These are phyloP conservation scores for Ariopsis seemanni DNA, from an alignment of 2,113 vertebrate species.

Conservation along the genomic window DNA sequence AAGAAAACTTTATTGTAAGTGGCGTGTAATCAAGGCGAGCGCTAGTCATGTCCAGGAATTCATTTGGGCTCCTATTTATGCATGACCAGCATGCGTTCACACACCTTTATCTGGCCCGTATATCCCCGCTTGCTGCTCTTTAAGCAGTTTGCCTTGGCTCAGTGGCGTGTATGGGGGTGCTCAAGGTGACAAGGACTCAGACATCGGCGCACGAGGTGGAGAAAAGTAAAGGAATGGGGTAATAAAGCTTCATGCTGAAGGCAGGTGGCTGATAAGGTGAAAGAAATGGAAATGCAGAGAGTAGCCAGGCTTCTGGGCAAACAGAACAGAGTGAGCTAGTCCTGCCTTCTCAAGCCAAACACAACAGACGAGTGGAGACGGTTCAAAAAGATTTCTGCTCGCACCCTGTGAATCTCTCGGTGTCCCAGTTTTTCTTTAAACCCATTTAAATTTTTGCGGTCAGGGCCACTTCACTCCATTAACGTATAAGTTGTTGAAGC, in stretches of 20 bases:
- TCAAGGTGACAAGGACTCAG: slow-evolving; percentile 42
- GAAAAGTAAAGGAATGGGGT: background rate
- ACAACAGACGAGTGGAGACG: slow-evolving; percentile 40
- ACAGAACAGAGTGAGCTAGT: background rate
- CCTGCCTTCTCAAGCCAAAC: slow-evolving; percentile 46
- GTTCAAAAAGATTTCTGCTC: slow-evolving; percentile 44
- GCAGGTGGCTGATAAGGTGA: slow-evolving; percentile 58
- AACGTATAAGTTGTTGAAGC: slow-evolving; percentile 41
- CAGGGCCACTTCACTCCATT: slow-evolving; percentile 33
- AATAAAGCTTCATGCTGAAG: slow-evolving; percentile 29
- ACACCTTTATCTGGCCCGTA: slow-evolving; percentile 44
- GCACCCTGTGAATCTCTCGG: slow-evolving; percentile 43
- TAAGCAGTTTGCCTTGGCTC: slow-evolving; percentile 45
- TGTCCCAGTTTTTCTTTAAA: background rate
- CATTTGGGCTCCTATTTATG: slow-evolving; percentile 43
- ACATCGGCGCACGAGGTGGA: slow-evolving; percentile 19
- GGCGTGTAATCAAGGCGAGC: slow-evolving; percentile 39
- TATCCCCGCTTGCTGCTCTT: slow-evolving; percentile 38
- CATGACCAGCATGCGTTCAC: slow-evolving; percentile 24
- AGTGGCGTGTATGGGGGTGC: slow-evolving; percentile 1
- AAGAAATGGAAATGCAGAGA: slow-evolving; percentile 40
- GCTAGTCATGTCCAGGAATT: slow-evolving; percentile 35
- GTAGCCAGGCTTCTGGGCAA: slow-evolving; percentile 40
- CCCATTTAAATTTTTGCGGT: slow-evolving; percentile 28
- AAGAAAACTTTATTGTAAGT: slow-evolving; percentile 40